A percentile compares a stretch with the other conserved stretches of the same genome.
Conservation (phyloP, 2,797 vertebrate genomes). For the Poliocrania exsul region DNA sequence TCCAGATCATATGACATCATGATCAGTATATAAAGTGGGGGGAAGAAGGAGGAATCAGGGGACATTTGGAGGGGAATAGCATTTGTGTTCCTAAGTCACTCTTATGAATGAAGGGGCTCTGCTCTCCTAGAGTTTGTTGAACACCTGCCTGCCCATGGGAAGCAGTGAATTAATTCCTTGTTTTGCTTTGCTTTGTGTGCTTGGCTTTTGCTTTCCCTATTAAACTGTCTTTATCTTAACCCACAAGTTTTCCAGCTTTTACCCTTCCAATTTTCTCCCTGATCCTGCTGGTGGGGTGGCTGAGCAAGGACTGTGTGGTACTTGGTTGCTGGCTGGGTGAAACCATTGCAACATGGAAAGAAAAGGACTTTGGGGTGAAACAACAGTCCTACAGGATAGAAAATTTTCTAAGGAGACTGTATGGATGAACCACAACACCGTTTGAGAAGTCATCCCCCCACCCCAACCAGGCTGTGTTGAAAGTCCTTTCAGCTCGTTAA, state of each 20-base stretch:
- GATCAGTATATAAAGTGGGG: background rate
- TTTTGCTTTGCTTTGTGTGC: background rate
- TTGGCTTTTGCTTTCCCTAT: background rate
- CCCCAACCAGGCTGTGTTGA: rapidly evolving
- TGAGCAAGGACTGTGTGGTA: background rate
- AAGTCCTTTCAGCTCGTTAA: background rate
- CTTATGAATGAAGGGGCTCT: background rate
- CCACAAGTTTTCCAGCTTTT: background rate
- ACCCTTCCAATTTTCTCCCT: background rate
- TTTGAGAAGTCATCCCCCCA: background rate
- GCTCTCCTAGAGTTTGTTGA: background rate
- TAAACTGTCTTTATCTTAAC: background rate
- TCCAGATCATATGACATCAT: background rate
- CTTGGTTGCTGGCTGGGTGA: background rate
- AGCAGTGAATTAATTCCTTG: background rate
- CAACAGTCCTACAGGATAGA: background rate
- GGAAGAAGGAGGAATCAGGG: background rate
- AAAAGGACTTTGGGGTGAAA: background rate
- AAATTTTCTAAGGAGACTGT: background rate
- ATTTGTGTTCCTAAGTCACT: background rate
- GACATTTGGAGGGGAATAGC: background rate
- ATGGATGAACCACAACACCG: background rate
- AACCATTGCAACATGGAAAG: background rate
- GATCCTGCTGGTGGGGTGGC: background rate
- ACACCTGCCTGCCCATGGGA: background rate